phyloP scores from a whole-genome alignment of 1,140 invertebrate species.

The Apis laboriosa region DNA sequence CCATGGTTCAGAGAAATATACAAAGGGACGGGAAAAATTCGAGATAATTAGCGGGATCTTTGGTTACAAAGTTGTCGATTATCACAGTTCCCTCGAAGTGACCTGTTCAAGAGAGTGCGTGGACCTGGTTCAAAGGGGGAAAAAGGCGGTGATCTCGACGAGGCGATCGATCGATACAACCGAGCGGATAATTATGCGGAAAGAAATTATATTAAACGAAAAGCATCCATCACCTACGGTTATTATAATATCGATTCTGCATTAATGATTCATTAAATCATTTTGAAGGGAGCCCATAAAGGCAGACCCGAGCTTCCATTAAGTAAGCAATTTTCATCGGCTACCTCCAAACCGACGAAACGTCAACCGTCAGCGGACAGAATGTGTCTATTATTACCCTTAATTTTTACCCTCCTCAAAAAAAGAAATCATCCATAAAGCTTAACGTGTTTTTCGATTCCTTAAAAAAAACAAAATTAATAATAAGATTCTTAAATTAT shows the following conservation, averaged over 20 bases:
- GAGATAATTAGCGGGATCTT: slow-evolving; percentile 7
- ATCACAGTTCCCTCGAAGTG: slow-evolving; percentile 7
- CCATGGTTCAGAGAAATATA: slow-evolving; percentile 33
- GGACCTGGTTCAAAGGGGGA: not conserved
- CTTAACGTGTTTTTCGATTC: too few relatives aligned
- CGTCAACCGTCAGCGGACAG: slow-evolving; percentile 5
- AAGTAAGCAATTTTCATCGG: slow-evolving; percentile 39
- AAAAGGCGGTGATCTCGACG: not conserved
- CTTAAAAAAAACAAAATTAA: too few relatives aligned
- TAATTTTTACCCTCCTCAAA: not conserved
- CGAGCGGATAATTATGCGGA: slow-evolving; percentile 45
- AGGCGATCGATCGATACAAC: slow-evolving; percentile 26
- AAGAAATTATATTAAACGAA: slow-evolving; percentile 51
- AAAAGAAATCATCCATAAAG: too few relatives aligned
- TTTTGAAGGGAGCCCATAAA: slow-evolving; percentile 43
- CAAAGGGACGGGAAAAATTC: not conserved
- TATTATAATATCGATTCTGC: slow-evolving; percentile 53
- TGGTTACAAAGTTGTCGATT: slow-evolving; percentile 13
- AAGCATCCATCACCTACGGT: slow-evolving; percentile 43
- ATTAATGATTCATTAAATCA: slow-evolving; percentile 50
- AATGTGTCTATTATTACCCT: not conserved
- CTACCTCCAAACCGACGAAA: slow-evolving; percentile 25
- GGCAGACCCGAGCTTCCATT: slow-evolving; percentile 28
- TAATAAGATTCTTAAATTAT: too few relatives aligned
- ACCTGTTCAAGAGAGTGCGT: not conserved